These are phyloP conservation scores for Rallus limicola DNA, from an alignment of 2,113 vertebrate species.

Conservation along the genomic window DNA sequence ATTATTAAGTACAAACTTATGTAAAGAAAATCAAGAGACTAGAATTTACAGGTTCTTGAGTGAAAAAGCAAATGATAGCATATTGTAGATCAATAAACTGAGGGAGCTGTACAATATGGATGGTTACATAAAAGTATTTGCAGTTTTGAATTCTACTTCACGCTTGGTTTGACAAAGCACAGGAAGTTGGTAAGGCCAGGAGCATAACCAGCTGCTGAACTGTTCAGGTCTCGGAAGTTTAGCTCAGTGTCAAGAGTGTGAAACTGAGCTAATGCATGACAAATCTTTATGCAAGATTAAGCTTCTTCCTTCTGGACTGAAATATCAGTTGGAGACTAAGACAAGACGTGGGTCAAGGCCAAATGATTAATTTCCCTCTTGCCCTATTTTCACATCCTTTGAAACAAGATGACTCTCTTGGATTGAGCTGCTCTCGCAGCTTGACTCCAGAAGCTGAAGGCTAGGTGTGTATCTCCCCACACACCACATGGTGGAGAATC, in stretches of 20 bases:
- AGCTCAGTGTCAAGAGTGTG: neutral
- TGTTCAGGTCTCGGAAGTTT: neutral
- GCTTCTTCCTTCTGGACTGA: neutral
- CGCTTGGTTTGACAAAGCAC: neutral
- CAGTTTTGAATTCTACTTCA: neutral
- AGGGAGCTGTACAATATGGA: neutral
- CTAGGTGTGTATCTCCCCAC: neutral
- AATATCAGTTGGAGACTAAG: neutral
- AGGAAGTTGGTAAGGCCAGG: neutral
- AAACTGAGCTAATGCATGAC: neutral
- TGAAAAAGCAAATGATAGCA: neutral
- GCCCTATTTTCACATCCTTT: neutral
- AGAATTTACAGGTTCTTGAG: neutral
- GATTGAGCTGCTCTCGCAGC: neutral
- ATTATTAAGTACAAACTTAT: fast-evolving
- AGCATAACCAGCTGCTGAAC: fast-evolving
- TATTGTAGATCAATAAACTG: neutral
- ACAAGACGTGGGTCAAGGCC: neutral
- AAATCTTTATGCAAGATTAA: neutral
- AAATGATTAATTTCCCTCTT: neutral
- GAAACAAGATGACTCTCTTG: neutral
- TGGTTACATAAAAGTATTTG: neutral
- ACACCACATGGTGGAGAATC: neutral
- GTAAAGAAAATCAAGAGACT: neutral
- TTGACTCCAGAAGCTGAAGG: neutral